phyloP scores from a whole-genome alignment of 2,113 vertebrate genomes.

The Elgaria multicarinata region DNA sequence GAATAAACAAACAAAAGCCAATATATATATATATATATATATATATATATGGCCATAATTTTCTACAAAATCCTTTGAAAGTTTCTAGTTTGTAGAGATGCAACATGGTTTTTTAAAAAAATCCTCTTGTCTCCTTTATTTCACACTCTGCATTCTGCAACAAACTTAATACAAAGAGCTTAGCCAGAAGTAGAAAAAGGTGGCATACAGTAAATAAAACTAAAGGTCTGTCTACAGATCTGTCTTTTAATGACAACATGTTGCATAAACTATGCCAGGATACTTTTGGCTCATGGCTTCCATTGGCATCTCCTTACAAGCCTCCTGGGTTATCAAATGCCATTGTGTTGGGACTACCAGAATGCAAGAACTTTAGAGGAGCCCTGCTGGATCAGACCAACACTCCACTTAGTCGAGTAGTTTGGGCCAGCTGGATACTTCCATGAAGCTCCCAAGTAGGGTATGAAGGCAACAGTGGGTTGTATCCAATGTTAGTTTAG shows the following conservation, averaged over 20 bases:
- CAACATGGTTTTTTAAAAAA: neutral
- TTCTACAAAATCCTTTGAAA: conserved; percentile 54
- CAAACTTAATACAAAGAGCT: neutral
- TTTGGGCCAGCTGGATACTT: no score
- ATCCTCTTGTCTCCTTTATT: accelerated
- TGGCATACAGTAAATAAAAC: neutral
- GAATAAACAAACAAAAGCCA: conserved; percentile 62
- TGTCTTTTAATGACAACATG: accelerated
- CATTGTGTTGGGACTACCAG: neutral
- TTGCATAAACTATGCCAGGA: neutral
- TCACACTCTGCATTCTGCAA: conserved; percentile 6
- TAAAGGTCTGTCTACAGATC: neutral
- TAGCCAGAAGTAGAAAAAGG: neutral
- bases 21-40: no score
- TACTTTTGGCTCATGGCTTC: neutral
- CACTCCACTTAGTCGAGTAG: no score
- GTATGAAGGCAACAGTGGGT: no score
- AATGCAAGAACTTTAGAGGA: neutral
- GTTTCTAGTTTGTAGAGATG: conserved; percentile 22
- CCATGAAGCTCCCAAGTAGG: no score
- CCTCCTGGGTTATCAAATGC: neutral
- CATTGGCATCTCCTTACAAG: neutral
- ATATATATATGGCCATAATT: conserved; percentile 52
- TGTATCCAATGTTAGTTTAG: no score
- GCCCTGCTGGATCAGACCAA: no score